Base-by-base conservation (phyloP, 53 echinoderm and acorn worm genomes). In the Apostichopus leukothele region DNA sequence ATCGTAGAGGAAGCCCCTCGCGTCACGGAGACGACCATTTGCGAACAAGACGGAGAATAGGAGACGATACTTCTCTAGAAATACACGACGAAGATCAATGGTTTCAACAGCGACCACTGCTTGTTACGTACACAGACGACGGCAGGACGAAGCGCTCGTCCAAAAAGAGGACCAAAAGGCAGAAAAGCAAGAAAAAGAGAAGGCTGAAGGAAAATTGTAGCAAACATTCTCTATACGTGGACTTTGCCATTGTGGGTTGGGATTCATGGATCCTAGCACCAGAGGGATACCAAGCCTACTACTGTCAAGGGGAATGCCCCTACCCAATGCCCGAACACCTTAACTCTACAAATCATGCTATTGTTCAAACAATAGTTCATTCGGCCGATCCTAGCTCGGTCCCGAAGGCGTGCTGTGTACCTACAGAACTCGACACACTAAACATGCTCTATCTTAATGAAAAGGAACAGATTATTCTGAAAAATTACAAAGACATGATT, bases 241-340 rank as follows among this genome's bases (percentile, higher is more conserved):
- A 98, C 90, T 98, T 98, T 83, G 91, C 91, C 23, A 93, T 93
- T 61, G 99, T 98, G 4, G 94, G 96, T 53, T 98, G 99, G 99
- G 94, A 98, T 51, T 94, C 93, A 83, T 98, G 99, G 99, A 98
- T 98, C 50, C 94, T 98, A 10, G 99, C 99, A 6, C 99, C 99
- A 6, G 91, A 96, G 1, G 99, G 99, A 1, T 98, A 98, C 87
- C 93, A 98, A 81, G 99, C 99, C 50, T 98, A 83, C 73, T 98
- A 94, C 83, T 98, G 99, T 86, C 93, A 94, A n/a, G 99, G 99
- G 51, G 99, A 95, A 87, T 98, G 99, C 66, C 99, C 99, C 16
- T 94, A 96, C 52, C 96, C 99, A 5, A 87, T 96, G 55, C 92
- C 93, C 16, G 96, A 93, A 5, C 99, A 96, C 76, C 92, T 98